Conservation (phyloP, 2,888 invertebrate species). For the Cataglyphis altisquamis region DNA sequence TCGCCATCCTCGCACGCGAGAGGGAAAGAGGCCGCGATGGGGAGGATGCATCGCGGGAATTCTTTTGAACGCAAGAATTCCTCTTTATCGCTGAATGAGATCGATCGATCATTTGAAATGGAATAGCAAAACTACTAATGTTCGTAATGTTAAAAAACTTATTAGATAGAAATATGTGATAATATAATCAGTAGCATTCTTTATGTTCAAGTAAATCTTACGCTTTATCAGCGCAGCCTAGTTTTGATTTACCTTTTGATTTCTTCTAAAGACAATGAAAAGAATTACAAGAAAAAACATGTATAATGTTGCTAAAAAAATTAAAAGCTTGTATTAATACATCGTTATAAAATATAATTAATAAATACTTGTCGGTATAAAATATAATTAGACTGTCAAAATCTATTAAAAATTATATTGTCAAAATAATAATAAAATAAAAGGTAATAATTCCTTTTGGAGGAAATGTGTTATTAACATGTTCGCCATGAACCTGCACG, state of each 20-base stretch:
- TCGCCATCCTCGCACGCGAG: constrained; percentile 9
- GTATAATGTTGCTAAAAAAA: neutral
- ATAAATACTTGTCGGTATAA: neutral
- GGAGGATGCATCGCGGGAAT: constrained; percentile 11
- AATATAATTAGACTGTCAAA: neutral
- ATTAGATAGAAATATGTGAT: neutral
- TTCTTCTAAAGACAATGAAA: neutral
- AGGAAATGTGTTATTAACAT: constrained; percentile 25
- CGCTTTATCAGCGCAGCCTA: no score
- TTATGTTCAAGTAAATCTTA: neutral
- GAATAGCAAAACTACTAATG: neutral
- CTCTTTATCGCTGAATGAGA: neutral
- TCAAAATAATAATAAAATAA: constrained; percentile 5
- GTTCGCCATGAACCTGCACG: neutral
- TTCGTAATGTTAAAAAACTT: neutral
- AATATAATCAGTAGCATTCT: neutral
- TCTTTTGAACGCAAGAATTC: neutral
- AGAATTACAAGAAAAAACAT: neutral
- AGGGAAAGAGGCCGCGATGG: neutral
- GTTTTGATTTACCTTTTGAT: no score
- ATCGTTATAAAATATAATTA: no score
- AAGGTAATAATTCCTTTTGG: neutral
- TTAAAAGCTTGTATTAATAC: constrained; percentile 24
- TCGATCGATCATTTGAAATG: constrained; percentile 1
- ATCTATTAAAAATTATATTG: constrained; percentile 9